Evolutionary conservation across 2,888 invertebrate genomes (phyloP).

Genomic region (Sturmia bella): DNA sequence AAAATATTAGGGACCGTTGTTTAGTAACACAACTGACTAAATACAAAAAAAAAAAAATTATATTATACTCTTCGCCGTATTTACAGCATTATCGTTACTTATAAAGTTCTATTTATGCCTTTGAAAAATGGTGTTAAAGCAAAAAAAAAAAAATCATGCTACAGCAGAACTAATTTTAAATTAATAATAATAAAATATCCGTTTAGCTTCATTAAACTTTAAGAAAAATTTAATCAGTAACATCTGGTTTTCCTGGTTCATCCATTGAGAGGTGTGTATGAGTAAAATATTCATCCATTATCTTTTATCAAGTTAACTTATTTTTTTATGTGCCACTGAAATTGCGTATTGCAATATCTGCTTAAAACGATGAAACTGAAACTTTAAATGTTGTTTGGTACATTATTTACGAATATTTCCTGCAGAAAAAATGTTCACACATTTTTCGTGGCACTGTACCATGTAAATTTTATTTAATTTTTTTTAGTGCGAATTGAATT

Average conservation of each 20-base stretch:
- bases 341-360: too few relatives aligned
- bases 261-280: too few relatives aligned
- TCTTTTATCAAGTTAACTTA: too few relatives aligned
- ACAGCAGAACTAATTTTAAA: not conserved
- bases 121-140: conserved; percentile 1
- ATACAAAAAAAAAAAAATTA: conserved; percentile 12
- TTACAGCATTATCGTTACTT: not conserved
- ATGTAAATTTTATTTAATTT: too few relatives aligned
- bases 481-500: too few relatives aligned
- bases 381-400: too few relatives aligned
- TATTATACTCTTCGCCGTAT: conserved; percentile 24
- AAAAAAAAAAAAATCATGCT: conserved; percentile 13
- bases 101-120: not conserved
- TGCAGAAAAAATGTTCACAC: too few relatives aligned
- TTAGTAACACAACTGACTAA: conserved; percentile 5
- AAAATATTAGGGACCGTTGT: conserved; percentile 48
- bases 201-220: conserved; percentile 54
- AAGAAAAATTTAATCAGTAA: conserved; percentile 15
- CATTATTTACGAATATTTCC: too few relatives aligned
- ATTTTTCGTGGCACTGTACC: too few relatives aligned
- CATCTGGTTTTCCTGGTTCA: conserved; percentile 24
- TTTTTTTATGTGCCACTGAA: too few relatives aligned
- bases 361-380: too few relatives aligned
- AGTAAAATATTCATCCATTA: too few relatives aligned
- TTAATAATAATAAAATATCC: conserved; percentile 54